A percentile compares a stretch with the other conserved stretches of the same genome.
phyloP scores from a whole-genome alignment of 2,113 vertebrate species.

The Menura novaehollandiae region DNA sequence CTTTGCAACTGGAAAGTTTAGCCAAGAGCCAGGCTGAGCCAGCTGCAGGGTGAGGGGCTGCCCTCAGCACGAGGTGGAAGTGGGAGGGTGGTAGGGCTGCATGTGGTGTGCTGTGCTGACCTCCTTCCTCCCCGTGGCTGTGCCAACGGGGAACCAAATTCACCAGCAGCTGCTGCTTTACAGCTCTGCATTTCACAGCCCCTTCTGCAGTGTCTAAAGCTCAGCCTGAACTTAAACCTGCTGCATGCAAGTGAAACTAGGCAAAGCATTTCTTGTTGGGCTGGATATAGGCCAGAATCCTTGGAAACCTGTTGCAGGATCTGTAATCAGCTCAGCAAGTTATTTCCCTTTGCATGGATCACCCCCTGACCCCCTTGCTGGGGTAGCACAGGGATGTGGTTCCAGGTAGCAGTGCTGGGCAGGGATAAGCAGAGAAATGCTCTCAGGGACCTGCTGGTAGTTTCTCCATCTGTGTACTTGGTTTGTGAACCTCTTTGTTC shows the following conservation, averaged over 20 bases:
- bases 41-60: accelerated
- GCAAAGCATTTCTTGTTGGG: not conserved
- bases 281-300: not conserved
- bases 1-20: not conserved
- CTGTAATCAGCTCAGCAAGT: not conserved
- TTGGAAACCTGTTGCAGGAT: not conserved
- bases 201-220: not conserved
- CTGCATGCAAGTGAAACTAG: not conserved
- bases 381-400: not conserved
- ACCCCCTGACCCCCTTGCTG: accelerated
- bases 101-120: accelerated
- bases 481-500: not conserved
- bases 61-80: accelerated
- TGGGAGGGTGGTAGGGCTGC: not conserved
- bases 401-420: not conserved
- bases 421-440: not conserved
- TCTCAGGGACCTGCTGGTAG: not conserved
- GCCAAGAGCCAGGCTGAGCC: not conserved
- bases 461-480: not conserved
- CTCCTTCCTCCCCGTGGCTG: not conserved
- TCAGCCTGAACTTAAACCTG: not conserved
- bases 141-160: not conserved
- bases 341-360: accelerated
- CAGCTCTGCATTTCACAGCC: not conserved
- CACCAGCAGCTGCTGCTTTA: not conserved